A percentile compares a stretch with the other conserved stretches of the same genome.
Conservation (phyloP, 1,140 invertebrate genomes). For the Apis florea region DNA sequence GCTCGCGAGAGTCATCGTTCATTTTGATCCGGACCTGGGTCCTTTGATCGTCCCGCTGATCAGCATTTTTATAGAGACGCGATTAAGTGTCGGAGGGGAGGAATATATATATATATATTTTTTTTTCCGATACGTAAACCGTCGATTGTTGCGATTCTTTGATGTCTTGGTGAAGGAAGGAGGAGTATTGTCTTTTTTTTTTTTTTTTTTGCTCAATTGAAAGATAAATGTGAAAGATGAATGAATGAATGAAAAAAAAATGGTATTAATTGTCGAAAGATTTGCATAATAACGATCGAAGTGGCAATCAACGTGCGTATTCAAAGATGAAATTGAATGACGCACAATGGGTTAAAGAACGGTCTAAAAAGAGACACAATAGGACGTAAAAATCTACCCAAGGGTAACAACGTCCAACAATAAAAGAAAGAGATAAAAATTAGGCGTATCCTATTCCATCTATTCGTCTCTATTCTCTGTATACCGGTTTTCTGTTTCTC, state of each 20-base stretch:
- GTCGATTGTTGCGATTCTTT: neutral
- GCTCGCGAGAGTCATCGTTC: slow-evolving; percentile 56
- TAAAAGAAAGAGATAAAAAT: neutral
- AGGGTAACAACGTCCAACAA: neutral
- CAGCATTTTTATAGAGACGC: slow-evolving; percentile 45
- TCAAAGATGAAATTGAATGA: too few relatives aligned
- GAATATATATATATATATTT: neutral
- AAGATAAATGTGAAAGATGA: too few relatives aligned
- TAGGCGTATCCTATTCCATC: neutral
- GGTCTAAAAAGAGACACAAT: too few relatives aligned
- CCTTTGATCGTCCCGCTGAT: slow-evolving; percentile 36
- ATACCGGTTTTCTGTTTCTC: neutral
- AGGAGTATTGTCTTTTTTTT: too few relatives aligned
- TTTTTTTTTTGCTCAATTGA: too few relatives aligned
- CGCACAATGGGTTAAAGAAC: too few relatives aligned
- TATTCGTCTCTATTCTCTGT: neutral
- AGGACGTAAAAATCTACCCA: too few relatives aligned
- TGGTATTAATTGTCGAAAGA: too few relatives aligned
- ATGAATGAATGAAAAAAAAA: too few relatives aligned
- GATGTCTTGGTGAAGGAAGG: neutral
- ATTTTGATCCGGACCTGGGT: slow-evolving; percentile 28
- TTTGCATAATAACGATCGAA: too few relatives aligned
- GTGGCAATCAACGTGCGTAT: too few relatives aligned
- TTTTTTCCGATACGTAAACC: neutral
- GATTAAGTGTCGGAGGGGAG: slow-evolving; percentile 47